These are phyloP conservation scores for Sitta europaea DNA, from an alignment of 2,113 vertebrate genomes.

Conservation along the genomic window DNA sequence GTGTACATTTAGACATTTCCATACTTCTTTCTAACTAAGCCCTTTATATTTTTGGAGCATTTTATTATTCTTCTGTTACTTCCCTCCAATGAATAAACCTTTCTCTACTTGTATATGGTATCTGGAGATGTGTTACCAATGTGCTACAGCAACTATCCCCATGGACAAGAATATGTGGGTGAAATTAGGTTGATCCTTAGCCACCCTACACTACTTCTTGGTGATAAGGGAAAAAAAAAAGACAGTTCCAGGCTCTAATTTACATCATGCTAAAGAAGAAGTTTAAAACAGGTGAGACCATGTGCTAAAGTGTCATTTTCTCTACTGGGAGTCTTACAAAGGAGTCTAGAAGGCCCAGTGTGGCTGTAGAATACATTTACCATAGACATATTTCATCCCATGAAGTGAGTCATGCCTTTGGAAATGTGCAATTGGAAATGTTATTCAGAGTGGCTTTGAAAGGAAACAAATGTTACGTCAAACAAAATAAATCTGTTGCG, in stretches of 20 bases:
- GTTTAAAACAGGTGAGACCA: not conserved
- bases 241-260: not conserved
- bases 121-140: not conserved
- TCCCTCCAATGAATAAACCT: not conserved
- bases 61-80: not conserved
- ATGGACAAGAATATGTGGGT: not conserved
- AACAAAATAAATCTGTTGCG: not conserved
- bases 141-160: not conserved
- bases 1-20: not conserved
- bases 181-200: not conserved
- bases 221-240: not conserved
- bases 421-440: not conserved
- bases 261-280: not conserved
- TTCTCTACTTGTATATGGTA: not conserved
- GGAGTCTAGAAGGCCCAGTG: not conserved
- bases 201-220: not conserved
- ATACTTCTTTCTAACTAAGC: not conserved
- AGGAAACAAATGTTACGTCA: not conserved
- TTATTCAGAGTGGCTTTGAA: not conserved
- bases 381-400: not conserved
- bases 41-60: not conserved
- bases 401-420: not conserved
- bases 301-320: not conserved
- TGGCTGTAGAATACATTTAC: not conserved
- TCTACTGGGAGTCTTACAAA: not conserved